Evolutionary conservation across 2,888 invertebrate species (phyloP).

Genomic region (Leuctra nigra): DNA sequence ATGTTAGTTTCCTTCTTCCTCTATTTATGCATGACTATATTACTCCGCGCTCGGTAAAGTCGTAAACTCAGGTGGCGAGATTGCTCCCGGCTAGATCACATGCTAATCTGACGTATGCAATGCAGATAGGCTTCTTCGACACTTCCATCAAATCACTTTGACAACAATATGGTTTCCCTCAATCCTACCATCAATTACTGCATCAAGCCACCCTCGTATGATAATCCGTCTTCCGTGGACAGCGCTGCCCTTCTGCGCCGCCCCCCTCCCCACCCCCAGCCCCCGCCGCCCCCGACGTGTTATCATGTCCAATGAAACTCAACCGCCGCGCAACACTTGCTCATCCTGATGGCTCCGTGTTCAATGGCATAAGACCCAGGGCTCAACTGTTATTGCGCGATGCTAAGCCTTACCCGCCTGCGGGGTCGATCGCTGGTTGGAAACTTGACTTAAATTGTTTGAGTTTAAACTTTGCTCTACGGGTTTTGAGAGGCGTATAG

Average conservation of each 20-base stretch:
- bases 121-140: background rate
- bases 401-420: constrained; percentile 10
- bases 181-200: constrained; percentile 7
- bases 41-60: background rate
- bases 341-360: background rate
- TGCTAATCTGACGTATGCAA: background rate
- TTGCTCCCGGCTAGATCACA: background rate
- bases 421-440: constrained; percentile 11
- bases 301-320: constrained; percentile 20
- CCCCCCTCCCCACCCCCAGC: background rate
- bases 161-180: constrained; percentile 15
- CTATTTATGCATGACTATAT: constrained; percentile 6
- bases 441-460: constrained; percentile 24
- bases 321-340: constrained; percentile 15
- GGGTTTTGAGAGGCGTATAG: too few species aligned
- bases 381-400: constrained; percentile 10
- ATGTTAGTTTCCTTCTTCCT: background rate
- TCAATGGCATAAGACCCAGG: constrained; percentile 1
- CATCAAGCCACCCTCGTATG: constrained; percentile 3
- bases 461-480: constrained; percentile 23
- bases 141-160: constrained; percentile 8
- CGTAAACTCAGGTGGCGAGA: background rate
- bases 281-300: constrained; percentile 10
- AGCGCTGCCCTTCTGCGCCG: background rate
- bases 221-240: constrained; percentile 1